Evolutionary conservation across 2,797 vertebrate genomes (phyloP), one percentile per base, ranked within the genome.

Genomic region (Sebastes iracundus): DNA sequence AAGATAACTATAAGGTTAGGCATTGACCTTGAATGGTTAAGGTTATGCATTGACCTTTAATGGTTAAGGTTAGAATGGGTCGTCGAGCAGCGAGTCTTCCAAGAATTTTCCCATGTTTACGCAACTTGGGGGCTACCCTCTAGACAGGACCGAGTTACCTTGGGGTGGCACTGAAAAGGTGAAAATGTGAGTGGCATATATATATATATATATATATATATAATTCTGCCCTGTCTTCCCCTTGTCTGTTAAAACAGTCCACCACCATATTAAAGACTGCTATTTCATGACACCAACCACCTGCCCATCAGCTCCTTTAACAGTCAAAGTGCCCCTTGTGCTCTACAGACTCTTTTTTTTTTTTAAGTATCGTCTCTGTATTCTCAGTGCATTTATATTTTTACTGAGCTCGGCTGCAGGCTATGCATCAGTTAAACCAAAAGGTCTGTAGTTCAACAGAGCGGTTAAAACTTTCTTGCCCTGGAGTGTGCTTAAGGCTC

Each of bases 361-460:
- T 25, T 64, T 60, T 32, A 66, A 59, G 49, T 28, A 23, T 38
- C 52, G 16, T 42, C 42, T 58, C 32, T 65, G 32, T 28, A 23
- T 70, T 72, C 68, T 60, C 16, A 42, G 28, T 65, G 18, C 9
- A 28, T 78, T 59, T 22, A 28, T 62, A 49, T 78, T 33, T 62
- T 56, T 23, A 65, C n/a, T 35, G 62, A 63, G 67, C 28, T 60
- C 59, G 38, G 64, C 77, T 77, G 56, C 65, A 64, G 65, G 80
- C 69, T 53, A 30, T 55, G 35, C 62, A 69, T 82, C 66, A 60
- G 66, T 72, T 61, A 68, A 64, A 74, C 22, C 56, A 55, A 23
- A 63, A 42, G 23, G 30, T 74, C 38, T 72, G 52, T 42, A 66
- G 63, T 75, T 85, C 52, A 80, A 25, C 9, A 6, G 33, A 66